Base-by-base conservation (phyloP, 2,888 invertebrate species). In the Diplazon laetatorius region DNA sequence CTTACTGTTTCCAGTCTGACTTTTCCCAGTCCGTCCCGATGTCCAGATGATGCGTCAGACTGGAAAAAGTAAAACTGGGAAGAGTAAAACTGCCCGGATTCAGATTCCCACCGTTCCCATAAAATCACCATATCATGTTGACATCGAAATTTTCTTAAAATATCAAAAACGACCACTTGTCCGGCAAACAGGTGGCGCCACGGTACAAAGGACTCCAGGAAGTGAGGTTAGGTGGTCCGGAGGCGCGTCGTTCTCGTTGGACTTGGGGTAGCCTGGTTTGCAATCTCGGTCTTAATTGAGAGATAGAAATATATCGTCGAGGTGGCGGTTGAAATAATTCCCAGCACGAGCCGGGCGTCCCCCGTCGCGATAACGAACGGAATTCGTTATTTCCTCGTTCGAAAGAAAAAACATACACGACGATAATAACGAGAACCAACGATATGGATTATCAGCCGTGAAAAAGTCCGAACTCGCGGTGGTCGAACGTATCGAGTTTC, bases 341-440 rank as follows among this genome's bases (percentile, higher is more conserved):
- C 25, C 44, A 46, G 63, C 68, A 39, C 30, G 35, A 14, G 22
- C 35, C 20, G 12, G 25, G 16, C 25, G 69, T 55, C 18, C 68
- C 78, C 80, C 66, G 71, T 22, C 52, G 75, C 42, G 68, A 66
- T 78, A 80, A 80, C 50, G 80, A 78, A 55, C 14, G 39, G 22
- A 39, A 16, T n/a, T 42, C 63, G 68, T 71, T 75, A 66, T 68
- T 48, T 68, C 37, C 46, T 59, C 14, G 35, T 63, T 63, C 5
- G 4, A 39, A 35, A 39, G 50, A 70, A 30, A 59, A 37, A 16
- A 22, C 25, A 52, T 10, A 16, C 18, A 30, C 16, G 0, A 39
- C 6, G 39, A 62, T 25, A 16, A 2, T 37, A 35, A 30, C 6
- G 37, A 37, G 14, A 62, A 30, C 25, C 25, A n/a, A 22, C 22